Base-by-base conservation (phyloP, 2,888 invertebrate genomes). In the Coelopa pilipes region DNA sequence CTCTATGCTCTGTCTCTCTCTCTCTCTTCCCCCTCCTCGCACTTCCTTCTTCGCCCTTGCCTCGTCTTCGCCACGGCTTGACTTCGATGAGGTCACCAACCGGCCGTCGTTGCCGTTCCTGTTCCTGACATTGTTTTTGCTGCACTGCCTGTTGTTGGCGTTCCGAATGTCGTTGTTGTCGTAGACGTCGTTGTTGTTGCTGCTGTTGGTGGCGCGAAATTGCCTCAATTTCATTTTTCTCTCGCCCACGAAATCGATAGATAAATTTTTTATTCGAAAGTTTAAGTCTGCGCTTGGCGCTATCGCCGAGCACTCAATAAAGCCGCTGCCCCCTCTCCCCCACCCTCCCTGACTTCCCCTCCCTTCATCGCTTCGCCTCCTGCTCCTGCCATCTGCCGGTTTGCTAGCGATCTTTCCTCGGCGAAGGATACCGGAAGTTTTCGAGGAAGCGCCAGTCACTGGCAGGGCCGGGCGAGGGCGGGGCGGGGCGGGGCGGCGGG, bases 221-320 rank as follows among this genome's bases (percentile, higher is more conserved):
- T 55, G 57, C 47, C 65, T 72, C 72, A 65, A 72, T 66, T 72
- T 55, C 66, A 55, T 53, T 46, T 19, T 57, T 15, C 17, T 34
- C n/a, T 55, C 34, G 65, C 57, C 5, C 68, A 63, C 74, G 49
- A 67, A 74, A 74, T 74, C 74, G 74, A 74, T 74, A 67, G 71
- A 49, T 71, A 60, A 19, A 49, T 62, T 67, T 53, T 67, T 71
- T 71, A 71, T 71, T 57, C 67, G 70, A 67, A 60, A 49, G 24
- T 75, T 74, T 50, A 74, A 74, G 68, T 72, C 69, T 69, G 72
- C 49, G 17, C 55, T 63, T 15, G 12, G 70, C 70, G 70, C 62
- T 19, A 47, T 46, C 60, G 19, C 53, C 45, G 75, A 53, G 47
- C 76, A 76, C 76, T 77, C 76, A 73, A 79, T 77, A 77, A 79